phyloP scores from a whole-genome alignment of 2,113 vertebrate species.

The Sebastes fasciatus region DNA sequence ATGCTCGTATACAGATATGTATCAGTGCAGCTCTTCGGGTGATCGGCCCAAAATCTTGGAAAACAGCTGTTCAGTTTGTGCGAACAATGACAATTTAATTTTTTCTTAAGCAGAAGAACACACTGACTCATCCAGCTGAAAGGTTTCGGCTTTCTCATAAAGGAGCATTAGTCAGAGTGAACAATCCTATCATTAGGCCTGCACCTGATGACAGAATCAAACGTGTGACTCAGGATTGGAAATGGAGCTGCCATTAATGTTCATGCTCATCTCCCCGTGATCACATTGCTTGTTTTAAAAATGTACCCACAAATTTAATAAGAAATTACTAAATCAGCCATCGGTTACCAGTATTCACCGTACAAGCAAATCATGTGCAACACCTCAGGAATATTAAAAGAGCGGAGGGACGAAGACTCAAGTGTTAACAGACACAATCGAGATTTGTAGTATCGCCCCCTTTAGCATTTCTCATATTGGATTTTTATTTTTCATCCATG shows the following conservation, averaged over 20 bases:
- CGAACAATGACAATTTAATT: background rate
- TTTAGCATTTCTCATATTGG: background rate
- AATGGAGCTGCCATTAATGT: background rate
- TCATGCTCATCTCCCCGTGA: background rate
- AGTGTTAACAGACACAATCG: background rate
- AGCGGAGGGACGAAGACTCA: background rate
- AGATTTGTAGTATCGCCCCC: background rate
- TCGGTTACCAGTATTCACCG: background rate
- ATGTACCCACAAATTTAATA: background rate
- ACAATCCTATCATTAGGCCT: background rate
- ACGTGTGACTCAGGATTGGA: constrained; percentile 6
- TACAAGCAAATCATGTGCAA: background rate
- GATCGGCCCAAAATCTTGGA: background rate
- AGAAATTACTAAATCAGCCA: background rate
- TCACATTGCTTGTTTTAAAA: background rate
- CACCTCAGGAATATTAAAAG: background rate
- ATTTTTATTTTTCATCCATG: background rate
- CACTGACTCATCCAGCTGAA: constrained; percentile 1
- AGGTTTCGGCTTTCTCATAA: background rate
- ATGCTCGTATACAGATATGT: too few species aligned
- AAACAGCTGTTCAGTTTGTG: background rate
- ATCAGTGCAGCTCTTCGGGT: background rate
- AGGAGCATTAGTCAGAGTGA: constrained; percentile 28
- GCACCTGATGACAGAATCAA: background rate
- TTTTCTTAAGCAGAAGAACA: background rate